Conservation (phyloP, 2,797 vertebrate genomes). For the Micropoecilia bifurca region DNA sequence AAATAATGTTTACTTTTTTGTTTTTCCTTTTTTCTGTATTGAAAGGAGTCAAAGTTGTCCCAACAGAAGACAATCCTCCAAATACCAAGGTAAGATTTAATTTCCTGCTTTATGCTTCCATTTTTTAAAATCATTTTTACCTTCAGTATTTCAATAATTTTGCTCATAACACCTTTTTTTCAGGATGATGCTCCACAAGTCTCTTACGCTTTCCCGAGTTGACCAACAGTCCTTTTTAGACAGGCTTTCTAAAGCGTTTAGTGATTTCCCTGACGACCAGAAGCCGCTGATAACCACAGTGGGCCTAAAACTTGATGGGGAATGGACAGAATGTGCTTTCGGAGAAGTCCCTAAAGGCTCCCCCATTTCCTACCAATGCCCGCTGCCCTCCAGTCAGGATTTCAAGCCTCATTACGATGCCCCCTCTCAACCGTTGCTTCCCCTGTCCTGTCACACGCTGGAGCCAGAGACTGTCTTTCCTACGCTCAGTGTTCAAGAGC, state of each 20-base stretch:
- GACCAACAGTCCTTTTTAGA: constrained; percentile 28
- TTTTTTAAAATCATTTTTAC: neutral
- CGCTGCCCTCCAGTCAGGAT: constrained; percentile 38
- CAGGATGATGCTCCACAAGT: constrained; percentile 36
- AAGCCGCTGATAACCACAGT: constrained; percentile 56
- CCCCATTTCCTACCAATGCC: constrained; percentile 51
- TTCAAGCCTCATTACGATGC: constrained; percentile 13
- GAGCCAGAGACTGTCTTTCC: neutral
- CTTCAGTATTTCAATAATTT: neutral
- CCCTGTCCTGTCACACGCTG: constrained; percentile 7
- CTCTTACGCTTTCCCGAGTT: neutral
- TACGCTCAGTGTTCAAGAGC: constrained; percentile 20
- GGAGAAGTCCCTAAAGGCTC: constrained; percentile 55
- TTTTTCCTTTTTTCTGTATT: constrained; percentile 4
- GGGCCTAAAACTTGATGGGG: constrained; percentile 30
- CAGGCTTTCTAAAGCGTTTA: constrained; percentile 44
- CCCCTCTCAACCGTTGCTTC: constrained; percentile 42
- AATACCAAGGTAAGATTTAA: constrained; percentile 53
- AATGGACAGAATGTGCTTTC: constrained; percentile 47
- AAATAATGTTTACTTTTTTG: constrained; percentile 2
- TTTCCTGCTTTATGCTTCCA: neutral
- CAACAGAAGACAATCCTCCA: constrained; percentile 60
- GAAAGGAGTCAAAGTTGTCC: neutral
- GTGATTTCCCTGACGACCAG: constrained; percentile 38
- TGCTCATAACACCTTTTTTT: neutral